These are phyloP conservation scores for Phoebastria nigripes DNA, from an alignment of 2,797 vertebrate genomes.

Conservation along the genomic window DNA sequence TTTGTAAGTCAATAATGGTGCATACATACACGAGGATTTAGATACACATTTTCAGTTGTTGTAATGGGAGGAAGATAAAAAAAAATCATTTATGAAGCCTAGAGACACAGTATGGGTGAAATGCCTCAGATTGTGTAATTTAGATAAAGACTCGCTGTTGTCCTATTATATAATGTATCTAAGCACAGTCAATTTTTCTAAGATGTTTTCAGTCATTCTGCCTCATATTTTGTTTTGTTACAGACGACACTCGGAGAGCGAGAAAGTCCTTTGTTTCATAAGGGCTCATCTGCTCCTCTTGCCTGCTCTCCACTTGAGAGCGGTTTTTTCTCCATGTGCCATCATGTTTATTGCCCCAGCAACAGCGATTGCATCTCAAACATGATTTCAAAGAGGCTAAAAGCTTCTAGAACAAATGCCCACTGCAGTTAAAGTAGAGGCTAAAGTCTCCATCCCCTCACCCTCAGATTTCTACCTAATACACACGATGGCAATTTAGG, in stretches of 20 bases:
- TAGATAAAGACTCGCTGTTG: constrained; percentile 12
- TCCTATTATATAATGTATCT: background rate
- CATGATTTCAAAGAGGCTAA: background rate
- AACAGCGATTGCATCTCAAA: background rate
- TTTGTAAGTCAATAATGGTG: background rate
- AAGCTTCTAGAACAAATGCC: background rate
- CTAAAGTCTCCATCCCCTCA: background rate
- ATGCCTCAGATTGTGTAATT: constrained; percentile 17
- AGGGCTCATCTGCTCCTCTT: constrained; percentile 8
- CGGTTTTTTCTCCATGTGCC: background rate
- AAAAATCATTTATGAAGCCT: background rate
- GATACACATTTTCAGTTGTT: background rate
- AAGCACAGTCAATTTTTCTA: constrained; percentile 27
- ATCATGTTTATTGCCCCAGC: constrained; percentile 42
- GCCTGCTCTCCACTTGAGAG: background rate
- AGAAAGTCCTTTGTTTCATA: constrained; percentile 12
- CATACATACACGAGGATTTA: background rate
- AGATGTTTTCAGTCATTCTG: constrained; percentile 29
- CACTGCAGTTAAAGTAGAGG: background rate
- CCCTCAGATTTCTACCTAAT: background rate
- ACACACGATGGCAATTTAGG: background rate
- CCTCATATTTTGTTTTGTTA: constrained; percentile 17
- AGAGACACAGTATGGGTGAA: background rate
- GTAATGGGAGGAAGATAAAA: background rate
- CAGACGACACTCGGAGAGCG: background rate